phyloP scores from a whole-genome alignment of 2,113 vertebrate species.

The Ictalurus punctatus region DNA sequence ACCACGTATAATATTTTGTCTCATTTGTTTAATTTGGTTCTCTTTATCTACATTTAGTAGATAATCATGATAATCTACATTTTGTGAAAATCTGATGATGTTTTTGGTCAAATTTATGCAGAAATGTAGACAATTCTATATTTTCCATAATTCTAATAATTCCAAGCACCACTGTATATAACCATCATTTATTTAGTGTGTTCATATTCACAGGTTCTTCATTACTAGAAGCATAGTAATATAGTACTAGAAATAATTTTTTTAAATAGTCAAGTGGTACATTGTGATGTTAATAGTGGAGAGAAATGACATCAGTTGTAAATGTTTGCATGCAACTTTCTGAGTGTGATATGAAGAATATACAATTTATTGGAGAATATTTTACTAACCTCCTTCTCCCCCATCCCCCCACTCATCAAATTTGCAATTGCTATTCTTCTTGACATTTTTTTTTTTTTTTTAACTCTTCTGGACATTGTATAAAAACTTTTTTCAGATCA shows the following conservation, averaged over 20 bases:
- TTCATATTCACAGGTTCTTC: neutral
- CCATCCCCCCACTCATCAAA: neutral
- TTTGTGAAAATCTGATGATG: too few relatives aligned
- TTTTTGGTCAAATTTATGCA: too few relatives aligned
- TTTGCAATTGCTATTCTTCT: neutral
- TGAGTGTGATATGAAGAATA: neutral
- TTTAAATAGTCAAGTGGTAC: neutral
- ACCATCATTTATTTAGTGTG: neutral
- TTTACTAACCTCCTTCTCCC: neutral
- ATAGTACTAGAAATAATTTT: too few relatives aligned
- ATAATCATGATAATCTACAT: too few relatives aligned
- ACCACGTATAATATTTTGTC: too few relatives aligned
- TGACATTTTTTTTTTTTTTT: neutral
- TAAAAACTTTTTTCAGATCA: neutral
- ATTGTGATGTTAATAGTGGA: neutral
- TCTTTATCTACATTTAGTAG: too few relatives aligned
- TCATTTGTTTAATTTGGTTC: too few relatives aligned
- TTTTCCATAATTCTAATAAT: too few relatives aligned
- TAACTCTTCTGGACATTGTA: neutral
- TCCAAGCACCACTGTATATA: too few relatives aligned
- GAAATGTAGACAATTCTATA: too few relatives aligned
- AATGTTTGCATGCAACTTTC: neutral
- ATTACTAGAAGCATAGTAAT: neutral
- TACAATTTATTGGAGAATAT: neutral
- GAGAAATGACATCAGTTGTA: neutral